These are phyloP conservation scores for Drosophila melanosoma DNA, from an alignment of 2,888 invertebrate genomes.

Conservation along the genomic window DNA sequence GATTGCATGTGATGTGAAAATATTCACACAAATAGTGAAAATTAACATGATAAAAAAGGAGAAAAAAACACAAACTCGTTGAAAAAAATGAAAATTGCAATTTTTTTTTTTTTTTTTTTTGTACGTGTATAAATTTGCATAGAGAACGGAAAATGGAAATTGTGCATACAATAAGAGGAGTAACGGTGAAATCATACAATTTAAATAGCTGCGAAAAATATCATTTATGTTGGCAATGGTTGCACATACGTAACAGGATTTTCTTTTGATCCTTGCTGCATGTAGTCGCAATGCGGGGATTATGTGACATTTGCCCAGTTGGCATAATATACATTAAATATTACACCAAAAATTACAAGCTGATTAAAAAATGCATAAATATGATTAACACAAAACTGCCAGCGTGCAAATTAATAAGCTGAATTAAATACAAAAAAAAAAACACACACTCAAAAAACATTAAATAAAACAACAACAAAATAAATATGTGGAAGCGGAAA, in stretches of 20 bases:
- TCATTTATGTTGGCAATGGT: constrained; percentile 46
- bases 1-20: constrained; percentile 31
- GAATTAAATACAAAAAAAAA: constrained; percentile 13
- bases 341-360: constrained; percentile 61
- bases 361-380: constrained; percentile 57
- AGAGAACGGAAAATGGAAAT: constrained; percentile 15
- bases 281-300: constrained; percentile 17
- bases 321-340: constrained; percentile 58
- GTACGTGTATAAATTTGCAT: constrained; percentile 34
- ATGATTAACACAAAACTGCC: constrained; percentile 48
- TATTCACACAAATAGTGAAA: constrained; percentile 49
- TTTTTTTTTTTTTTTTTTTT: constrained; percentile 14
- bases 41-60: constrained; percentile 62
- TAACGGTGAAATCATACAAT: constrained; percentile 20
- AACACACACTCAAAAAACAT: background rate
- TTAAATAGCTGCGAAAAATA: constrained; percentile 47
- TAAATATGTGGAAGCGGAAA: constrained; percentile 2
- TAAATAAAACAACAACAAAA: constrained; percentile 15
- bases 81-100: constrained; percentile 18
- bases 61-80: constrained; percentile 8
- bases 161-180: background rate
- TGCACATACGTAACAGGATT: constrained; percentile 38
- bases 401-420: constrained; percentile 35
- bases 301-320: constrained; percentile 40
- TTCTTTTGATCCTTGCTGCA: constrained; percentile 34